Base-by-base conservation (phyloP, 2,113 vertebrate genomes). In the Taxidea taxus region DNA sequence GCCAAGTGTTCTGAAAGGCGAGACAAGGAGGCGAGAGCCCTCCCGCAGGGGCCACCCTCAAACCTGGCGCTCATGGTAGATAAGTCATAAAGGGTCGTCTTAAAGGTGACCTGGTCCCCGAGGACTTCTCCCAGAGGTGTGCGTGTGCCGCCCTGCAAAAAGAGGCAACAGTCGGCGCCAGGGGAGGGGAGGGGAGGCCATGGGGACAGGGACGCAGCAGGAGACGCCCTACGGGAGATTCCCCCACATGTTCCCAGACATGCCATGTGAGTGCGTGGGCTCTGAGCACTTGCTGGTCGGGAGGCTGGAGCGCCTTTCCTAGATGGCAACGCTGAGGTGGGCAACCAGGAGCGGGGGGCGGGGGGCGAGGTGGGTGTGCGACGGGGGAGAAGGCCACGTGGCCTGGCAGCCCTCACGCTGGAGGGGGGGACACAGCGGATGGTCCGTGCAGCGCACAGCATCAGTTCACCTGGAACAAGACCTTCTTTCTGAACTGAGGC, bases 261-360 rank as follows among this genome's bases (percentile, higher is more conserved):
- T 11, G 54, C 42, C 64, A 29, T 1, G 37, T 1, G 14, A n/a
- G 15, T 0, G 3, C 2, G 0, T 27, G 3, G 1, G 42, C 58
- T 78, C 23, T 12, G 72, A 42, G 31, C 37, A 3, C 23, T 21
- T 47, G 31, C 31, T 15, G 31, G 54, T 8, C 0, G 6, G 4
- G 10, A 51, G 74, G 13, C 44, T 7, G 18, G n/a, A 34, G 34
- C 18, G 34, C 27, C 89, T 34, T 34, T 27, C 56, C 60, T 3
- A 16, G 12, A 64, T 6, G 25, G 42, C 14, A 7, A 3, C n/a
- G 29, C 72, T 1, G 15, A 7, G 44, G 44, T 60, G 6, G 10
- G 58, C 42, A 13, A 5, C 23, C 56, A 29, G 42, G 80, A 23
- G 16, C 0, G 29, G 68, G 68, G 51, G 21, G 34, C 2, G 44